These are phyloP conservation scores for Phylloscopus trochiloides DNA, from an alignment of 2,113 vertebrate genomes.

Conservation along the genomic window DNA sequence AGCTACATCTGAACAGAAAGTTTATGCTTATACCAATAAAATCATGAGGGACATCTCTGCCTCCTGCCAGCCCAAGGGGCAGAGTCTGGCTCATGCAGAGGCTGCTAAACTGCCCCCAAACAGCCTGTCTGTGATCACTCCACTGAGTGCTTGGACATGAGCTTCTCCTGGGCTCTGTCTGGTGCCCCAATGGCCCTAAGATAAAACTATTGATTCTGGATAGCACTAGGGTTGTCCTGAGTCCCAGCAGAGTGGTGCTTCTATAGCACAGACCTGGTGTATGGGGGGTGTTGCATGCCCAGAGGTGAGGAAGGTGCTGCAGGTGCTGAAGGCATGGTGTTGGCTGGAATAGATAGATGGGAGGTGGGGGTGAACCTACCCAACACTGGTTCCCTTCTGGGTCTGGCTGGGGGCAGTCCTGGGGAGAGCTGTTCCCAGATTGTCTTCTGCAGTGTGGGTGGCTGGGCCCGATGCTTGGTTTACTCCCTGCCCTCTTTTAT, in stretches of 20 bases:
- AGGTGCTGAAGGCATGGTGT: neutral
- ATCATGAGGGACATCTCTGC: neutral
- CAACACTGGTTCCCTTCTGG: neutral
- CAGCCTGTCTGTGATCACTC: neutral
- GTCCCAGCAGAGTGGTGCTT: neutral
- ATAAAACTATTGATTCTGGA: neutral
- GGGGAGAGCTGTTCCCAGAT: neutral
- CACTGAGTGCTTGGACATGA: fast-evolving
- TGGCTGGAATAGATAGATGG: neutral
- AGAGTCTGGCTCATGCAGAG: neutral
- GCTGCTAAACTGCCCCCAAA: neutral
- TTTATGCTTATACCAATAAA: neutral
- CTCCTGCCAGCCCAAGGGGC: neutral
- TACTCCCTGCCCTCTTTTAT: neutral
- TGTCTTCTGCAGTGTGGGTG: neutral
- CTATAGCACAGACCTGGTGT: neutral
- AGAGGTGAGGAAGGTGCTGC: neutral
- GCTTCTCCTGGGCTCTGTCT: neutral
- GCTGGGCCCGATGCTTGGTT: neutral
- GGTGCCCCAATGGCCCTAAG: neutral
- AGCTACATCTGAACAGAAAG: neutral
- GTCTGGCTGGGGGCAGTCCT: neutral
- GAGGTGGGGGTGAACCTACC: neutral
- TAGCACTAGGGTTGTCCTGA: neutral
- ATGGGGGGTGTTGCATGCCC: neutral